phyloP scores from a whole-genome alignment of 2,113 vertebrate genomes.

The Motacilla alba region DNA sequence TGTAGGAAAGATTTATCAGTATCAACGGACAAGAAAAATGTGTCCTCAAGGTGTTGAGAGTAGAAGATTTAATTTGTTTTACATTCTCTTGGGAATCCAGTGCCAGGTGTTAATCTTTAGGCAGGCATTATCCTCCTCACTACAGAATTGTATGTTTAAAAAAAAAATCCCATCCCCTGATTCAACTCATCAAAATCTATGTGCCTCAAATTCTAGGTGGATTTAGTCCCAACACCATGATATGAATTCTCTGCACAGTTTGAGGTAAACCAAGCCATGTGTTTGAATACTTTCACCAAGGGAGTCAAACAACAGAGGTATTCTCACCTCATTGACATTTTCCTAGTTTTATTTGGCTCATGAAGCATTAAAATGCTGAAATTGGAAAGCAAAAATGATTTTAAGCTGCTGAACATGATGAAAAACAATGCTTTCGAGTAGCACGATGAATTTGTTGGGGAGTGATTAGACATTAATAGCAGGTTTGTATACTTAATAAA shows the following conservation, averaged over 20 bases:
- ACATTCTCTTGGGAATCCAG: neutral
- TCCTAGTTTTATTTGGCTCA: constrained; percentile 16
- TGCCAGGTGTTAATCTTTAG: neutral
- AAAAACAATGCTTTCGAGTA: neutral
- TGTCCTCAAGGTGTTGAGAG: neutral
- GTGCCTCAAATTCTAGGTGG: neutral
- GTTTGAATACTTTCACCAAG: neutral
- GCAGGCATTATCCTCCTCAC: neutral
- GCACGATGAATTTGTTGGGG: neutral
- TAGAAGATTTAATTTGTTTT: neutral
- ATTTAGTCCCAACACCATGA: neutral
- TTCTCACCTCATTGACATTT: constrained; percentile 35
- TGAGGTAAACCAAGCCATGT: neutral
- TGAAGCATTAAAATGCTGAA: neutral
- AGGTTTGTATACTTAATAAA: constrained; percentile 1
- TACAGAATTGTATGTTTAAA: neutral
- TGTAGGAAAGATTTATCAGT: neutral
- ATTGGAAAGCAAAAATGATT: neutral
- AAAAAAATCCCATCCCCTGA: neutral
- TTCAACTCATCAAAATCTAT: neutral
- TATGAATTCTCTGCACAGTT: neutral
- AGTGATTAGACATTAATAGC: neutral
- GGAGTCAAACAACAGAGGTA: neutral
- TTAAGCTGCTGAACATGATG: neutral
- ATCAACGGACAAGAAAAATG: neutral